These are phyloP conservation scores for Conus ventricosus DNA, from an alignment of 1,140 invertebrate species.

Conservation along the genomic window DNA sequence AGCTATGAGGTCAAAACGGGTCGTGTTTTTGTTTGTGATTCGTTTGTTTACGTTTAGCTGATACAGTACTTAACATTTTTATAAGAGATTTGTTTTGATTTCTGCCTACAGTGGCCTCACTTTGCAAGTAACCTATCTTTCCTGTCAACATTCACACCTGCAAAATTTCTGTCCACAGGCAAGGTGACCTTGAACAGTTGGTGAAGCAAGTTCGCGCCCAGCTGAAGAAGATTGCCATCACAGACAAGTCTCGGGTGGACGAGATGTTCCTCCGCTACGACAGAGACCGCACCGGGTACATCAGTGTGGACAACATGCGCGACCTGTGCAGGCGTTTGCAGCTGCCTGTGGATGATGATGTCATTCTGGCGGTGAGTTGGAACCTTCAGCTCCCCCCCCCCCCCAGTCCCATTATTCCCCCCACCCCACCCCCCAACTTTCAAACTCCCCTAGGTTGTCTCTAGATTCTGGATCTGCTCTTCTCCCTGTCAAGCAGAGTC, in stretches of 20 bases:
- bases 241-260: constrained; percentile 71
- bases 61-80: neutral
- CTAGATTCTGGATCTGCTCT: too few relatives aligned
- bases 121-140: neutral
- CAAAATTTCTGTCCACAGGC: constrained; percentile 43
- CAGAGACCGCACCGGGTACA: constrained; percentile 69
- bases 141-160: neutral
- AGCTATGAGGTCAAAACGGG: too few relatives aligned
- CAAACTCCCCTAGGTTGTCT: too few relatives aligned
- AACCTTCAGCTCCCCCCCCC: too few relatives aligned
- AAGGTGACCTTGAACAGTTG: constrained; percentile 65
- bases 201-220: constrained; percentile 70
- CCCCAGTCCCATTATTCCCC: too few relatives aligned
- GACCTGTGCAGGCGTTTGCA: constrained; percentile 68
- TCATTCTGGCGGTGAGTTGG: constrained; percentile 70
- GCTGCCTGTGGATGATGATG: constrained; percentile 73
- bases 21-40: too few relatives aligned
- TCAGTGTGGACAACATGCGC: constrained; percentile 69
- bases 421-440: too few relatives aligned
- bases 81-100: neutral
- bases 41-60: too few relatives aligned
- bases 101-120: too few relatives aligned
- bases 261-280: constrained; percentile 74
- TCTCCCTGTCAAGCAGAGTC: too few relatives aligned
- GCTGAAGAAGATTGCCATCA: constrained; percentile 74